Percentiles rank a stretch among this genome's conserved stretches.
phyloP scores from a whole-genome alignment of 2,113 vertebrate genomes.

The Talpa occidentalis region DNA sequence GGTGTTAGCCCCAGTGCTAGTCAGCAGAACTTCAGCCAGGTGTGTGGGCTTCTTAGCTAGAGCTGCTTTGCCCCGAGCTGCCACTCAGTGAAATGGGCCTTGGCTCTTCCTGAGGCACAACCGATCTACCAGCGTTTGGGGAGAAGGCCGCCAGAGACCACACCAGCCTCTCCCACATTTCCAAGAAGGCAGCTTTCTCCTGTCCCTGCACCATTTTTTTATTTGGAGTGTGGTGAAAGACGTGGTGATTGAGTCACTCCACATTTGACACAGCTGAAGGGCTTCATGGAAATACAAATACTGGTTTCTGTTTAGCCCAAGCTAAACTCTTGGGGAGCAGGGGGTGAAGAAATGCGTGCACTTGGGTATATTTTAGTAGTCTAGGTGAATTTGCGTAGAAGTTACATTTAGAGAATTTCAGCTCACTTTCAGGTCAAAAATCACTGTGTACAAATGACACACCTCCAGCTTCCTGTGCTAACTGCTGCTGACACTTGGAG shows the following conservation, averaged over 20 bases:
- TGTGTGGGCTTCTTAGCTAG: not conserved
- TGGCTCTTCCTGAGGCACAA: not conserved
- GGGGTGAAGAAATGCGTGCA: not conserved
- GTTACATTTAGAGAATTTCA: not conserved
- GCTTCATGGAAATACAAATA: not conserved
- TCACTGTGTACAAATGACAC: not conserved
- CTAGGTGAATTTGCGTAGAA: not conserved
- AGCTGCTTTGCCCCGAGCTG: not conserved
- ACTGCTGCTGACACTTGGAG: not conserved
- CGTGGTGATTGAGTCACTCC: not conserved
- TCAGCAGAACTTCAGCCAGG: not conserved
- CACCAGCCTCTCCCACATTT: not conserved
- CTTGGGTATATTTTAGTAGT: not conserved
- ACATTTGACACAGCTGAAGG: not conserved
- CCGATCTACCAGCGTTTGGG: not conserved
- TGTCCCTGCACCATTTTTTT: not conserved
- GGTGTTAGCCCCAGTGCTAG: not conserved
- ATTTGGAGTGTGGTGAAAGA: not conserved
- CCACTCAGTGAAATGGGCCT: not conserved
- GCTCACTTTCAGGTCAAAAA: not conserved
- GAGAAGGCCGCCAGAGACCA: not conserved
- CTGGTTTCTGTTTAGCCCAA: not conserved
- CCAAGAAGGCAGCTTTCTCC: not conserved
- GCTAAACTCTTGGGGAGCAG: not conserved
- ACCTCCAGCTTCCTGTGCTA: not conserved